Base-by-base conservation (phyloP, 2,888 invertebrate species). In the Gastracanthus pulcherrimus region DNA sequence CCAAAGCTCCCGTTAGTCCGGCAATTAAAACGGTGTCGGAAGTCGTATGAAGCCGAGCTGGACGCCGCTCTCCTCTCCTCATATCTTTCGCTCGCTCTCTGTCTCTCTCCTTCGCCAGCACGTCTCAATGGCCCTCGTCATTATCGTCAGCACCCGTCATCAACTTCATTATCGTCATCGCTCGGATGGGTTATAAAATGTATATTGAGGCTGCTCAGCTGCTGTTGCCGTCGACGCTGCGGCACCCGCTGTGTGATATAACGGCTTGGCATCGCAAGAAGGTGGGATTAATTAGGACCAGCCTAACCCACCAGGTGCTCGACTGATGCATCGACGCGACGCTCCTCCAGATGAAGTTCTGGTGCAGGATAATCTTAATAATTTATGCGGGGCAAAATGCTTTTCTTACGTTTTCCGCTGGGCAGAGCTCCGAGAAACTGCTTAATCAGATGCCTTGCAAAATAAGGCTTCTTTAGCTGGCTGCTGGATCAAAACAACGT, bases 21-120 rank as follows among this genome's bases (percentile, higher is more conserved):
- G 87, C 90, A 91, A 91, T 91, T 91, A 91, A 91, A 91, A 91
- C 90, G 90, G 90, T 90, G 89, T 90, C 87, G 90, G 89, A 88
- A 89, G 87, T 89, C n/a, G n/a, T n/a, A n/a, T n/a, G n/a, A n/a
- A n/a, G n/a, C n/a, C n/a, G n/a, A n/a, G n/a, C n/a, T n/a, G 26
- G 55, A 58, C 36, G 41, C 76, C 58, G 41, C 51, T 38, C 38
- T 26, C 38, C n/a, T 5, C 55, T 19, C 55, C 19, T 5, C 36
- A 34, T 19, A n/a, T 31, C 34, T 29, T n/a, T n/a, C n/a, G n/a
- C n/a, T n/a, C n/a, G n/a, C n/a, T n/a, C n/a, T n/a, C n/a, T n/a
- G n/a, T n/a, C n/a, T n/a, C n/a, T n/a, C n/a, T n/a, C n/a, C n/a
- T n/a, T n/a, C 51, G 19, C 69, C 19, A 41, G 67, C 80, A 51